These are phyloP conservation scores for Penaeus chinensis DNA, from an alignment of 1,140 invertebrate genomes.

Conservation along the genomic window DNA sequence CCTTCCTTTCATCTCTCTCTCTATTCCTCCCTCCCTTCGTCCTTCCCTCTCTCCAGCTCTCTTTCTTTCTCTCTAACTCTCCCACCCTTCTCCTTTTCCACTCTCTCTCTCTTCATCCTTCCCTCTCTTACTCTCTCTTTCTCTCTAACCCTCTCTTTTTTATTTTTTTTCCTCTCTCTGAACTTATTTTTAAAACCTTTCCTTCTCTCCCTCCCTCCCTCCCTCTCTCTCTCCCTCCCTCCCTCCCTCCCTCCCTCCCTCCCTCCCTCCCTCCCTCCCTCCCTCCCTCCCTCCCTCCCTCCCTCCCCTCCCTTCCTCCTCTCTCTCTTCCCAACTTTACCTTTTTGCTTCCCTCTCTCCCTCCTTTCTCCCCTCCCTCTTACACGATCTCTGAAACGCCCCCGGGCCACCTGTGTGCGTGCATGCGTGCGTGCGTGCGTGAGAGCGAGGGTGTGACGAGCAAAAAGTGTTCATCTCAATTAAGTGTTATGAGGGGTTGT, in stretches of 20 bases:
- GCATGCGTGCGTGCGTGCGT: slow-evolving; percentile 11
- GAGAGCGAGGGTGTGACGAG: background rate
- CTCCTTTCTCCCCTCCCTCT: background rate
- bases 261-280: too few species aligned
- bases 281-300: too few species aligned
- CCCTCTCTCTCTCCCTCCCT: too few species aligned
- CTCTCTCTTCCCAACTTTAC: background rate
- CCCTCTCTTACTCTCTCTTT: background rate
- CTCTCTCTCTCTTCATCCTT: background rate
- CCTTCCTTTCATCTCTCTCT: slow-evolving; percentile 1
- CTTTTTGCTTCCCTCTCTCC: background rate
- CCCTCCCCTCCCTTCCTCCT: too few species aligned
- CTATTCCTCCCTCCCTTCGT: background rate
- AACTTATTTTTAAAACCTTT: background rate
- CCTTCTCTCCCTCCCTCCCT: too few species aligned
- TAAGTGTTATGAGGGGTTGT: too few species aligned
- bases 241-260: too few species aligned
- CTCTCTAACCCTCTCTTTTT: background rate
- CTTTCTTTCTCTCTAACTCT: background rate
- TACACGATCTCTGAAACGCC: background rate
- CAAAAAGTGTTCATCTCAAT: background rate
- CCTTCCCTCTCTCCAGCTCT: background rate
- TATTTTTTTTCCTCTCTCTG: background rate
- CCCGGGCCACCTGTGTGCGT: background rate
- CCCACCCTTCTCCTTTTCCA: background rate